Percentiles rank a stretch among this genome's conserved stretches.
Evolutionary conservation across 2,113 vertebrate genomes (phyloP).

Genomic region (Hypomesus transpacificus): DNA sequence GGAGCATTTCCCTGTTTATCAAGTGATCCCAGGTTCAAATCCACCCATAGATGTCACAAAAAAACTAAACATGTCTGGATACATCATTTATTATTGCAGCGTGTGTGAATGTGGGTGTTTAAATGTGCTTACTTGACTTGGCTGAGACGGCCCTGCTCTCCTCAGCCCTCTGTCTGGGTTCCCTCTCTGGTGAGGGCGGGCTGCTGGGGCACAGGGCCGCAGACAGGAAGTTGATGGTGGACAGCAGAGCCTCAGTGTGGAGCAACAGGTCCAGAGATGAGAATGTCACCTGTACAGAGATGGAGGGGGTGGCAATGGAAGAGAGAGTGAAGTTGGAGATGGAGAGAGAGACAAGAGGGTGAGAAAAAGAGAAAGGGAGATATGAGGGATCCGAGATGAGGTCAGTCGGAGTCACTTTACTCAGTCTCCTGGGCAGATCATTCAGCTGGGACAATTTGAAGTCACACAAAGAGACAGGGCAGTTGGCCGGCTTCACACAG

Average conservation of each 20-base stretch:
- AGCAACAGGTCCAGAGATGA: conserved; percentile 85
- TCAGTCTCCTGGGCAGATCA: neutral
- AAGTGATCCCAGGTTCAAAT: too few relatives aligned
- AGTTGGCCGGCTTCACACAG: neutral
- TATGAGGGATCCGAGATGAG: too few relatives aligned
- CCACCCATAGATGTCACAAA: too few relatives aligned
- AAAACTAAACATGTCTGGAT: too few relatives aligned
- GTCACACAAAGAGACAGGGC: neutral
- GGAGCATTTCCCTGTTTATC: too few relatives aligned
- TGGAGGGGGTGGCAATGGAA: neutral
- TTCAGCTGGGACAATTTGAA: neutral
- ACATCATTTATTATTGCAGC: neutral
- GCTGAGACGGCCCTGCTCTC: conserved; percentile 57
- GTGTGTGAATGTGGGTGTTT: neutral
- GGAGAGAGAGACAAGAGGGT: neutral
- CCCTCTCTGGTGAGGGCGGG: conserved; percentile 59
- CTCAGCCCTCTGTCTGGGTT: conserved; percentile 57
- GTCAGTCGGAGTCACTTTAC: neutral
- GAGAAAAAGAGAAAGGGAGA: too few relatives aligned
- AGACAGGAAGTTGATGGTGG: conserved; percentile 83
- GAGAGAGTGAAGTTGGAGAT: neutral
- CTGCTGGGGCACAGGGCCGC: conserved; percentile 63
- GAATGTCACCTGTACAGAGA: conserved; percentile 78
- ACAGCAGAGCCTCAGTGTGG: conserved; percentile 91
- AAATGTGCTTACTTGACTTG: conserved; percentile 58